Evolutionary conservation across 2,797 vertebrate genomes (phyloP).

Genomic region (Spatula versicolor): DNA sequence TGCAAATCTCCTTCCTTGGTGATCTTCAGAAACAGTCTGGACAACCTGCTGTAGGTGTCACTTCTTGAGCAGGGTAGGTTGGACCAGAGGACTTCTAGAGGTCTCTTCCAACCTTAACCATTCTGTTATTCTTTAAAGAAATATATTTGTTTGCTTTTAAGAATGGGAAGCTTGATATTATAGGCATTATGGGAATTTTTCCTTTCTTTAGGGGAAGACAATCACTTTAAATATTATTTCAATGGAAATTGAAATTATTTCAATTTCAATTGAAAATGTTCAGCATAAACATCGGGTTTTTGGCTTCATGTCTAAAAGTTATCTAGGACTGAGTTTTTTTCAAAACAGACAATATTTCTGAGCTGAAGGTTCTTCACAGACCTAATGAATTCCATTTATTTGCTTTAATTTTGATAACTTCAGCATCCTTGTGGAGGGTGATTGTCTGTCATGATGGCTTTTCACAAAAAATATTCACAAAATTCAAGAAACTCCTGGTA

Average conservation of each 20-base stretch:
- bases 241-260: neutral
- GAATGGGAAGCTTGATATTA: neutral
- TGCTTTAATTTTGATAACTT: neutral
- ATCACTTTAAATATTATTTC: neutral
- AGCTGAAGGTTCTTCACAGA: neutral
- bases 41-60: neutral
- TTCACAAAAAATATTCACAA: neutral
- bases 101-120: neutral
- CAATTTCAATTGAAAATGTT: slow-evolving; percentile 21
- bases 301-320: neutral
- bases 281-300: neutral
- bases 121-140: neutral
- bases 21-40: neutral
- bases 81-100: neutral
- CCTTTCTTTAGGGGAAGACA: neutral
- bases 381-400: neutral
- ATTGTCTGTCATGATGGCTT: neutral
- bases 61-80: neutral
- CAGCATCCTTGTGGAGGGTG: neutral
- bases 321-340: neutral
- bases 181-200: neutral
- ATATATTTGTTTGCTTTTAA: neutral
- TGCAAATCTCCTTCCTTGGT: neutral
- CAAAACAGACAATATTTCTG: neutral
- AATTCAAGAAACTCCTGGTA: neutral